Evolutionary conservation across 2,888 invertebrate species (phyloP).

Genomic region (Tenthredo notha): DNA sequence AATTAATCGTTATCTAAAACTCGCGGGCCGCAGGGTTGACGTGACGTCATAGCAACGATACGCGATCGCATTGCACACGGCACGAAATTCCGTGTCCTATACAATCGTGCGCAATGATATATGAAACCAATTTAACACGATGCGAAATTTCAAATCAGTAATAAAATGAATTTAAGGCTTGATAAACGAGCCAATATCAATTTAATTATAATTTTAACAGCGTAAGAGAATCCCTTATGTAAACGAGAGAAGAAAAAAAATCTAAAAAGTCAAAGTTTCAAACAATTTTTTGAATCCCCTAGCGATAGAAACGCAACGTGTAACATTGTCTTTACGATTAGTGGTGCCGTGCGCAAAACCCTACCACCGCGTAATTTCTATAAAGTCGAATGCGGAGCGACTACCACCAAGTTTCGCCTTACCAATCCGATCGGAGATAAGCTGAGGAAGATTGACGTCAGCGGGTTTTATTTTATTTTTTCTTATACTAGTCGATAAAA

Average conservation of each 20-base stretch:
- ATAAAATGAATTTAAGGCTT: constrained; percentile 25
- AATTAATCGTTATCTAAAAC: neutral
- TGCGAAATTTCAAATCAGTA: constrained; percentile 54
- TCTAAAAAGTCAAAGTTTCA: neutral
- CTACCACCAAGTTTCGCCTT: constrained; percentile 49
- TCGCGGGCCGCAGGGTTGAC: constrained; percentile 5
- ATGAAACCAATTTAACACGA: constrained; percentile 51
- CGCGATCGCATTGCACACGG: constrained; percentile 60
- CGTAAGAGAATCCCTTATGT: neutral
- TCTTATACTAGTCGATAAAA: constrained; percentile 51
- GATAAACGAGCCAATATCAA: neutral
- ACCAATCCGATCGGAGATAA: constrained; percentile 56
- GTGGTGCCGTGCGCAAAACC: constrained; percentile 65
- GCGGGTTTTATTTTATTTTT: neutral
- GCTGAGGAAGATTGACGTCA: constrained; percentile 28
- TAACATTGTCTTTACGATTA: constrained; percentile 30
- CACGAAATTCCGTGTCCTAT: constrained; percentile 54
- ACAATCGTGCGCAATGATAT: constrained; percentile 16
- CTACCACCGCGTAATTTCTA: constrained; percentile 60
- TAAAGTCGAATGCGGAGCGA: constrained; percentile 61
- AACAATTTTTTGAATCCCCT: neutral
- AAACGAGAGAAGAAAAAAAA: neutral
- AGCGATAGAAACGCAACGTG: neutral
- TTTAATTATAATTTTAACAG: neutral
- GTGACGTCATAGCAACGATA: neutral